Evolutionary conservation across 2,113 vertebrate species (phyloP), one percentile per base, ranked within the genome.

Genomic region (Brachyhypopomus gauderio): DNA sequence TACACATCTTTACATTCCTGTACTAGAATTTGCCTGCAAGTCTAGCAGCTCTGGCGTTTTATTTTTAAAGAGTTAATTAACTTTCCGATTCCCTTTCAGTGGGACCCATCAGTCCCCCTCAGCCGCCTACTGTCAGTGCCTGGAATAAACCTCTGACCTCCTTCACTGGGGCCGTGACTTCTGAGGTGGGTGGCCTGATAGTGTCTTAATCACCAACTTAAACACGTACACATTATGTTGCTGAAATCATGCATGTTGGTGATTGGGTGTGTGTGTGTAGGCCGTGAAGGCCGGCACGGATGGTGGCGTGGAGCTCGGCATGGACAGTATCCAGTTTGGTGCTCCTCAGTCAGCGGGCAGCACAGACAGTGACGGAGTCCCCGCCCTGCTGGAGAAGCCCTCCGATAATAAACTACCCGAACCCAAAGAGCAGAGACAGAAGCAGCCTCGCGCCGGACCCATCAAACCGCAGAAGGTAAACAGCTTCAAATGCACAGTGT

Each of bases 111-210:
- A 99, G 96, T 88, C 96, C 97, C 78, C 97, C 96, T 23, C 97
- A 98, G 87, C 97, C 97, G 38, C 97, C 97, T 56, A 95, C 97
- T n/a, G 96, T 98, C 86, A 99, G 97, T 91, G 98, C 98, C 58
- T 99, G 98, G 98, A 99, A 98, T 92, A 99, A 99, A 86, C 98
- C 98, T 82, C 92, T 99, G 83, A 98, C 97, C 71, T 96, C 97
- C 22, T 99, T 99, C 89, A 96, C 95, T 84, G 94, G 96, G 80
- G 84, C 94, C 0, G 71, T 94, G 75, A 89, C 94, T 62, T 88
- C 96, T 84, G 98, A 98, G 95, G 97, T 98, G 90, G 87, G 91
- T 36, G 59, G 62, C 6, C 22, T 55, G 5, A 17, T 6, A n/a
- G 56, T 11, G 8, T 34, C 58, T 38, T 19, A 1, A 3, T 5